A percentile compares a stretch with the other conserved stretches of the same genome.
Conservation (phyloP, 1,140 invertebrate species). For the Chionoecetes opilio region DNA sequence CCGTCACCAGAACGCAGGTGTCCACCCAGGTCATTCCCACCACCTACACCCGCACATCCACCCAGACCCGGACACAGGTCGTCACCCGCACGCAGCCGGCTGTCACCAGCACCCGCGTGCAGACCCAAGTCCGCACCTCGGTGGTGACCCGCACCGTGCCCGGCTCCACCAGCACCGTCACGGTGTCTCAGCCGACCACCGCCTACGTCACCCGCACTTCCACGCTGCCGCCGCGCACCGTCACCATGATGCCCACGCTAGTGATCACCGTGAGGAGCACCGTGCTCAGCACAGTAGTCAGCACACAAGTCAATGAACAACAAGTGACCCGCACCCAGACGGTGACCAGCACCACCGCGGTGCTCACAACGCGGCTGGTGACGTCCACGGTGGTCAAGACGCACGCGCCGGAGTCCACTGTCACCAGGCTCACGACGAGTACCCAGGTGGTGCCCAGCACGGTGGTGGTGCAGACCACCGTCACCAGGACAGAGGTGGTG, state of each 20-base stretch:
- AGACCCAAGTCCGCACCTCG: conserved; percentile 8
- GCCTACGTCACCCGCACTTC: background rate
- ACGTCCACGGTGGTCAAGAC: conserved; percentile 38
- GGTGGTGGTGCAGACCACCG: background rate
- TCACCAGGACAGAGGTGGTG: background rate
- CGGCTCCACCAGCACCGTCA: conserved; percentile 11
- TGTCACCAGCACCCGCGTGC: conserved; percentile 52
- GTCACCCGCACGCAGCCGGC: conserved; percentile 22
- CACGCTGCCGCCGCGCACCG: conserved; percentile 37
- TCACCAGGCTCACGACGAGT: background rate
- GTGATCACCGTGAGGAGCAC: conserved; percentile 70
- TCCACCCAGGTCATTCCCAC: conserved; percentile 61
- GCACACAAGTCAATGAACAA: conserved; percentile 6
- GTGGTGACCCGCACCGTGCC: conserved; percentile 52
- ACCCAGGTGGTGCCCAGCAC: conserved; percentile 58
- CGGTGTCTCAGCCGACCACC: background rate
- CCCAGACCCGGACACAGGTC: conserved; percentile 17
- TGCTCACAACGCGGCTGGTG: background rate
- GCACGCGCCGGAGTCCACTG: background rate
- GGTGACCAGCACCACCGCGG: conserved; percentile 7
- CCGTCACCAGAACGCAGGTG: conserved; percentile 2
- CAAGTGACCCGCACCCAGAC: conserved; percentile 46
- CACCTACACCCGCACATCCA: conserved; percentile 62
- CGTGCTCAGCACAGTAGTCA: conserved; percentile 61
- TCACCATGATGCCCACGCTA: conserved; percentile 53